Base-by-base conservation (phyloP, 2,113 vertebrate species). In the Monopterus albus region DNA sequence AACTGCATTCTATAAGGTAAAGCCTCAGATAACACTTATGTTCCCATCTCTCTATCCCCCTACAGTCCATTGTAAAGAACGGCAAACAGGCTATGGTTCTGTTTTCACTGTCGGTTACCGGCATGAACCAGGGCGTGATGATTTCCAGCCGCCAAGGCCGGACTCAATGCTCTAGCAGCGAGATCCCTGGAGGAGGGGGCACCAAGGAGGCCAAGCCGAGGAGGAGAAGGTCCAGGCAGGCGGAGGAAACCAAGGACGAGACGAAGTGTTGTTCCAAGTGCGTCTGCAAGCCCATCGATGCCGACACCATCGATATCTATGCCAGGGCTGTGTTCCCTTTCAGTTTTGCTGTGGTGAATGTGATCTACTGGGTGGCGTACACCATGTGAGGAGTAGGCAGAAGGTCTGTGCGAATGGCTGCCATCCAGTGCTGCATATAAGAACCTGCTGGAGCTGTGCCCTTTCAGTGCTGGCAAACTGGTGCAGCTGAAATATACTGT, bases 341-440 rank as follows among this genome's bases (percentile, higher is more conserved):
- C 62, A 96, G 97, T 14, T 99, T 99, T 0, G 97, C 95, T 0
- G 96, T 96, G 0, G 98, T 98, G 86, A 99, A 99, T 6, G 89
- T 99, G 82, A 95, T 99, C 90, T 99, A 99, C 90, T 99, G 97
- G 97, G 95, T 98, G 1, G 97, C 96, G 0, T 99, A 99, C 58
- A 95, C 96, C 58, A 96, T 98, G 95, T 98, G 84, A 93, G 63
- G 25, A 52, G 64, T 33, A 73, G 68, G 75, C 63, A 58, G 49
- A 13, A 12, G 63, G 35, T 20, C 58, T 38, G 39, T 60, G 47
- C 2, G 2, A 64, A 39, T 40, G 69, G 72, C 76, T 51, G 49
- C 75, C 52, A 14, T 72, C 71, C 76, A 75, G 36, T 55, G 28
- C 81, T 88, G 81, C 83, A 81, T 67, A 84, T 86, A 87, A 72